phyloP scores from a whole-genome alignment of 2,113 vertebrate genomes.

The Nycticorax nycticorax region DNA sequence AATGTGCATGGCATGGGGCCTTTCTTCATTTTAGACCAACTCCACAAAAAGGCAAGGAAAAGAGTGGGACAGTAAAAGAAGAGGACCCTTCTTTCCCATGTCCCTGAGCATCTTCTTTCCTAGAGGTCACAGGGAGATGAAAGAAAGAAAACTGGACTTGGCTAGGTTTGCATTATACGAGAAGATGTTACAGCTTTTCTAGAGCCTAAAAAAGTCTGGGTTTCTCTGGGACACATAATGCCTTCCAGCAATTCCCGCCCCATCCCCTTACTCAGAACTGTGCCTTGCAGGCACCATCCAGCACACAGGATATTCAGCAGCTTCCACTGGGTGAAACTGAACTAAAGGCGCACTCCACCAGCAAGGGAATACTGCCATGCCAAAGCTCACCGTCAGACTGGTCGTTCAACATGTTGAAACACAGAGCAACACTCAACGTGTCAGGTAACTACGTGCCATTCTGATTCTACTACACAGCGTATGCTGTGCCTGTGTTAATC shows the following conservation, averaged over 20 bases:
- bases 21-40: neutral
- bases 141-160: neutral
- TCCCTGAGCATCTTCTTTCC: neutral
- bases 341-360: neutral
- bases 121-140: neutral
- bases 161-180: neutral
- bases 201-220: neutral
- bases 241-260: fast-evolving
- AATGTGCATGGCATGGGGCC: neutral
- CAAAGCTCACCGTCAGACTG: neutral
- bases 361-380: neutral
- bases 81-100: neutral
- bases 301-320: neutral
- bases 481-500: too few relatives aligned
- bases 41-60: neutral
- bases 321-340: neutral
- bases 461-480: neutral
- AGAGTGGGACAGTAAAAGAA: neutral
- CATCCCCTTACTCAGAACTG: neutral
- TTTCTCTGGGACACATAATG: neutral
- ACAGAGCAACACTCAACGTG: fast-evolving
- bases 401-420: neutral
- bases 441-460: neutral
- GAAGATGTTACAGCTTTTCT: neutral
- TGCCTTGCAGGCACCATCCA: neutral